phyloP scores from a whole-genome alignment of 2,113 vertebrate species.

The Fregetta grallaria region DNA sequence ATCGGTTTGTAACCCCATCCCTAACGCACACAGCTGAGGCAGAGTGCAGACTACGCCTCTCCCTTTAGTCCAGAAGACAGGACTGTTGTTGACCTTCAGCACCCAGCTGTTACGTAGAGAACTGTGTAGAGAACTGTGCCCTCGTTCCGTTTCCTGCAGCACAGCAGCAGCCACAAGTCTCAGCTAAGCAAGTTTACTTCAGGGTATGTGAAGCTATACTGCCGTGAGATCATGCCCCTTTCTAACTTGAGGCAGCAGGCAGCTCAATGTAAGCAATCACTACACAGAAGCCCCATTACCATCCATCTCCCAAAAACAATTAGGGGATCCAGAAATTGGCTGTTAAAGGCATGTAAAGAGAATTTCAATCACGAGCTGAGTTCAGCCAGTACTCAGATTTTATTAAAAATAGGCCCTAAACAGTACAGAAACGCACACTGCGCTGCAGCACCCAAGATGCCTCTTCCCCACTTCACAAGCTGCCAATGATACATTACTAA shows the following conservation, averaged over 20 bases:
- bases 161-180: not conserved
- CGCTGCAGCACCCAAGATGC: not conserved
- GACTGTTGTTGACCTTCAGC: not conserved
- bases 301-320: not conserved
- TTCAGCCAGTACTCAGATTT: not conserved
- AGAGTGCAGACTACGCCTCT: not conserved
- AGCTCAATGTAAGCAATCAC: not conserved
- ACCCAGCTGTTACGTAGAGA: not conserved
- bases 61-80: not conserved
- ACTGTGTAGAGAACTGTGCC: not conserved
- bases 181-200: not conserved
- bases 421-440: not conserved
- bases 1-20: not conserved
- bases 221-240: not conserved
- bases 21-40: not conserved
- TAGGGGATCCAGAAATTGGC: not conserved
- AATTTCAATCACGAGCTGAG: not conserved
- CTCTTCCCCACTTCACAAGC: not conserved
- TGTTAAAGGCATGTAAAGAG: not conserved
- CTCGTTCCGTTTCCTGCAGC: not conserved
- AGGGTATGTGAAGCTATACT: rapidly evolving
- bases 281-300: not conserved
- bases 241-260: not conserved
- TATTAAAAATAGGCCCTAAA: not conserved
- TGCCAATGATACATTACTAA: not conserved